phyloP scores from a whole-genome alignment of 2,113 vertebrate species.

The Anguilla japonica region DNA sequence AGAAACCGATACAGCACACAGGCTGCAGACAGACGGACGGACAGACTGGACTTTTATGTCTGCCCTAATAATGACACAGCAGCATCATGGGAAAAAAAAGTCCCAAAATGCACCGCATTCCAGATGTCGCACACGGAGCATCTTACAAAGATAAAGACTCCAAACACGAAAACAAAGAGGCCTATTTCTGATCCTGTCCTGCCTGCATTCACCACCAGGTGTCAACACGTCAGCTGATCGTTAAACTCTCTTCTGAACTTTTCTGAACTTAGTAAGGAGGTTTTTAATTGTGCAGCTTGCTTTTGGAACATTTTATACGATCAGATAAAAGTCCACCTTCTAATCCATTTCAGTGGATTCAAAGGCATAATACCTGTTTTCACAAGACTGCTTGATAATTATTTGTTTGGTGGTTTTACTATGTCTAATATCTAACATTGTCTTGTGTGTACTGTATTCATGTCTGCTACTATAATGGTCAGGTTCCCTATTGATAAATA shows the following conservation, averaged over 20 bases:
- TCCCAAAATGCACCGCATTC: slow-evolving; percentile 52
- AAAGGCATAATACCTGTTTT: too few species aligned
- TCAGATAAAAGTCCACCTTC: too few species aligned
- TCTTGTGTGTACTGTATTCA: too few species aligned
- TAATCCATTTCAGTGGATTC: too few species aligned
- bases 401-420: too few species aligned
- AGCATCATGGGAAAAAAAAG: background rate
- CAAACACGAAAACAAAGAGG: slow-evolving; percentile 11
- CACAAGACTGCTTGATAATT: too few species aligned
- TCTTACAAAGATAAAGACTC: slow-evolving; percentile 40
- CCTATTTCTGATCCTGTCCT: slow-evolving; percentile 22
- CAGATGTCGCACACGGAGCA: slow-evolving; percentile 53
- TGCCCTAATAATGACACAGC: slow-evolving; percentile 54
- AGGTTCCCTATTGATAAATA: too few species aligned
- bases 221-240: background rate
- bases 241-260: background rate
- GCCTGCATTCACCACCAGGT: background rate
- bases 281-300: too few species aligned
- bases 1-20: slow-evolving; percentile 47
- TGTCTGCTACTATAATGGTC: too few species aligned
- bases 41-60: slow-evolving; percentile 61
- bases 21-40: slow-evolving; percentile 46
- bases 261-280: too few species aligned
- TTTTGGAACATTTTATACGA: too few species aligned
- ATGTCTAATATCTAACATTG: too few species aligned